Evolutionary conservation across 2,797 vertebrate genomes (phyloP).

Genomic region (Enoplosus armatus): DNA sequence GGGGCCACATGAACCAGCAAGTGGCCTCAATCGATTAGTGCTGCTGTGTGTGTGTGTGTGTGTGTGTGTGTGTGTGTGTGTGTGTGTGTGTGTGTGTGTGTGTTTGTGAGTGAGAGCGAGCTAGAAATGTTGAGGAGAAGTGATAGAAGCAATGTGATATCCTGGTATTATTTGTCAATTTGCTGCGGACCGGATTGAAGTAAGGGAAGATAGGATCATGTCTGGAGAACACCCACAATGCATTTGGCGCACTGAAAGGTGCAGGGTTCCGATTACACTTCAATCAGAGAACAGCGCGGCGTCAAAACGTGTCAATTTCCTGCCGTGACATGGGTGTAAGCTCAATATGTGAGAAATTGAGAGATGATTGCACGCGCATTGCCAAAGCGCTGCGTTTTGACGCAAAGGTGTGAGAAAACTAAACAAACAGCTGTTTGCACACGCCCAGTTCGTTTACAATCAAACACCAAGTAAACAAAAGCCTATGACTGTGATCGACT

Average conservation of each 20-base stretch:
- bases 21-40: constrained; percentile 71
- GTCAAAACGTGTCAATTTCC: constrained; percentile 80
- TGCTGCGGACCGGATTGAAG: constrained; percentile 58
- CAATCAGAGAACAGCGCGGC: constrained; percentile 72
- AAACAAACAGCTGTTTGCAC: constrained; percentile 27
- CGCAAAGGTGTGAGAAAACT: constrained; percentile 18
- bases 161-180: constrained; percentile 83
- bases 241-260: constrained; percentile 72
- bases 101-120: not conserved
- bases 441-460: constrained; percentile 38
- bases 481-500: not conserved
- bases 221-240: constrained; percentile 77
- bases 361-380: constrained; percentile 66
- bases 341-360: constrained; percentile 71
- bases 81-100: not conserved
- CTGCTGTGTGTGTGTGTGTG: constrained; percentile 28
- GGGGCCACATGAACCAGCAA: constrained; percentile 51
- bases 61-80: constrained; percentile 18
- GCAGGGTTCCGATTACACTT: constrained; percentile 76
- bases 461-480: not conserved
- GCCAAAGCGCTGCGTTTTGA: constrained; percentile 14
- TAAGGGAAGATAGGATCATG: constrained; percentile 76
- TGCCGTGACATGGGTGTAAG: constrained; percentile 53
- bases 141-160: constrained; percentile 75
- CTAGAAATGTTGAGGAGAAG: constrained; percentile 58